Evolutionary conservation across 2,888 invertebrate genomes (phyloP), one percentile per base, ranked within the genome.

Genomic region (Phragmatobia fuliginosa): DNA sequence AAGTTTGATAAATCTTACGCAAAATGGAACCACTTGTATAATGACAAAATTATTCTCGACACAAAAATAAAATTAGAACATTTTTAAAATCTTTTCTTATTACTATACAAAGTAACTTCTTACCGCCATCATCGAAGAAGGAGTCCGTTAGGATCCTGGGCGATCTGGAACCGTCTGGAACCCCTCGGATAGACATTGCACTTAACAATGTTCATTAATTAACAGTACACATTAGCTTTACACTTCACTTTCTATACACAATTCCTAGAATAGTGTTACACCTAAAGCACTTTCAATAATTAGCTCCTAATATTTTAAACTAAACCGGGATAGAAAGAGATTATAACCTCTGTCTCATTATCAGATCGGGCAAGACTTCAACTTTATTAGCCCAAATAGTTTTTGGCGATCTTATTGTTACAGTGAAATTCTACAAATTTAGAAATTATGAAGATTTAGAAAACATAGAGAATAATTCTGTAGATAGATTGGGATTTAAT

Each of bases 61-160:
- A 36, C 11, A 36, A 36, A 38, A 38, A 38, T n/a, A n/a, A n/a
- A n/a, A n/a, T n/a, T n/a, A n/a, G n/a, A n/a, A n/a, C n/a, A n/a
- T n/a, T n/a, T n/a, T n/a, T n/a, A n/a, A n/a, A n/a, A n/a, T n/a
- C n/a, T n/a, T n/a, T n/a, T n/a, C n/a, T 38, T 38, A 61, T 16
- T 14, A 5, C n/a, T 25, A 49, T 32, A 21, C 11, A 60, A 45
- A 60, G 45, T 32, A 6, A 1, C 8, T 21, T 78, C 94, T 93
- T 87, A 94, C 94, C 89, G 71, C 80, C 88, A 77, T 95, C 94
- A 75, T 95, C 95, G 79, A 94, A 95, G 85, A 95, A 95, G 0
- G 92, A 94, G 74, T 95, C 95, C 0, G 91, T 90, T 64, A 94
- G 81, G 75, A 94, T 92, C 70, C 88, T 84, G 0, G 95, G 94